Conservation (phyloP, 2,113 vertebrate genomes). For the Acinonyx jubatus region DNA sequence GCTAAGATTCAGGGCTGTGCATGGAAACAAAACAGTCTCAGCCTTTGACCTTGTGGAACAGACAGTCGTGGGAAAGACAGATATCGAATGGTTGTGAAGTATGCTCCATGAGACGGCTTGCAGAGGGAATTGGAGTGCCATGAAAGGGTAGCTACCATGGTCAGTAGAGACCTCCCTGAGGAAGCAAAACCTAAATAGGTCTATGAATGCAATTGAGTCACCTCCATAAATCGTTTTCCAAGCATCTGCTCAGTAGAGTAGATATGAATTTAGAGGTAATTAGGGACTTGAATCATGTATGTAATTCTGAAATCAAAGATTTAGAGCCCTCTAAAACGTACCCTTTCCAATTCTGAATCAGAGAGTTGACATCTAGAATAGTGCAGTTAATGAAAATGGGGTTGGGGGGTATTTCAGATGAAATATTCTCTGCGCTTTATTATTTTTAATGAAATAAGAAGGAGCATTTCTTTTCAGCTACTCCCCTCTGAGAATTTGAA, state of each 20-base stretch:
- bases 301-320: constrained; percentile 44
- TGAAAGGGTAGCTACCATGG: neutral
- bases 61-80: neutral
- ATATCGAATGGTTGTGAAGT: neutral
- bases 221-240: neutral
- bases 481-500: constrained; percentile 67
- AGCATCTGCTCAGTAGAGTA: neutral
- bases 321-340: constrained; percentile 9
- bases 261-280: constrained; percentile 56
- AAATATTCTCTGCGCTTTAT: constrained; percentile 43
- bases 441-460: constrained; percentile 66
- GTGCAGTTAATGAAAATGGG: constrained; percentile 2
- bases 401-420: neutral
- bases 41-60: neutral
- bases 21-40: neutral
- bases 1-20: neutral
- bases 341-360: constrained; percentile 34
- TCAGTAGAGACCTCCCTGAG: neutral
- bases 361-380: neutral
- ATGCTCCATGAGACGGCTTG: neutral
- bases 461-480: constrained; percentile 4
- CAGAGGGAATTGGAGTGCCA: neutral
- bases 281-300: constrained; percentile 33
- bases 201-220: neutral
- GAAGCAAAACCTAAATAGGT: neutral